Conservation (phyloP, 2,113 vertebrate species). For the human region GRCh38 chr20:60170001-60170500, state of each 20-base stretch:
- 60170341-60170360: not conserved
- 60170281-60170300: not conserved
- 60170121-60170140: not conserved
- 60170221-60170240: not conserved
- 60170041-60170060: not conserved
- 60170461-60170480: not conserved
- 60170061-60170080: not conserved
- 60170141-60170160: not conserved
- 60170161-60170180: not conserved
- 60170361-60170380: fast-evolving
- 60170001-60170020: not conserved
- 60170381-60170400: not conserved
- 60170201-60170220: fast-evolving
- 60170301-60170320: not conserved
- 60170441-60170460: not conserved
- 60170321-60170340: not conserved
- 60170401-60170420: not conserved
- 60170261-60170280: too few relatives aligned
- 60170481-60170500: not conserved
- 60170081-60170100: not conserved
- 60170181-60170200: not conserved
- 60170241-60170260: not conserved
- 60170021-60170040: not conserved
- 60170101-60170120: fast-evolving
- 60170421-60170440: not conserved